Conservation (phyloP, 2,797 vertebrate species). For the Antrozous pallidus region DNA sequence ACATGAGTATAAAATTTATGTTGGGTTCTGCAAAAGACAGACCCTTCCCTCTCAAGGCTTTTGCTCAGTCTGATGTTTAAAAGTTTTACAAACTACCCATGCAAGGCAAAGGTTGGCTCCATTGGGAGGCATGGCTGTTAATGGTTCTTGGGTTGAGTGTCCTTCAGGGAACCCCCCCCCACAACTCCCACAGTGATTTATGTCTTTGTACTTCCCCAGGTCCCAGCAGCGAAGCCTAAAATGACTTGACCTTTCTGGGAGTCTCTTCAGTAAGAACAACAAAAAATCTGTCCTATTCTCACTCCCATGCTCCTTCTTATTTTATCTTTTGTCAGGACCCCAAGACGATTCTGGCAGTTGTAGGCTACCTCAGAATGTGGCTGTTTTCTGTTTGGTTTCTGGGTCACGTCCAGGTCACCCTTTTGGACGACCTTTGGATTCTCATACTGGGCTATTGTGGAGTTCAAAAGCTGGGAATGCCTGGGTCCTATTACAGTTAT, state of each 20-base stretch:
- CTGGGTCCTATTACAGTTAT: not conserved
- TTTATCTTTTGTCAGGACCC: not conserved
- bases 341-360: not conserved
- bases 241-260: not conserved
- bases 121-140: not conserved
- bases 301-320: not conserved
- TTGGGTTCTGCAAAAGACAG: not conserved
- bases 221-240: not conserved
- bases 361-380: not conserved
- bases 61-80: not conserved
- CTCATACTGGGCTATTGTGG: not conserved
- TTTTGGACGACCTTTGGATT: not conserved
- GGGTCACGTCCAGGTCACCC: not conserved
- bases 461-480: not conserved
- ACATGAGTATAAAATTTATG: not conserved
- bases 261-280: not conserved
- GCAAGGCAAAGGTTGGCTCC: not conserved
- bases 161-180: not conserved
- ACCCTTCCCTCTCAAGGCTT: not conserved
- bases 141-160: not conserved
- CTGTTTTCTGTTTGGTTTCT: conserved; percentile 15
- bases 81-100: not conserved
- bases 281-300: not conserved
- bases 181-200: not conserved
- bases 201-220: not conserved